Percentiles rank a stretch among this genome's conserved stretches.
phyloP scores from a whole-genome alignment of 1,140 invertebrate genomes.

The Drosophila repleta region DNA sequence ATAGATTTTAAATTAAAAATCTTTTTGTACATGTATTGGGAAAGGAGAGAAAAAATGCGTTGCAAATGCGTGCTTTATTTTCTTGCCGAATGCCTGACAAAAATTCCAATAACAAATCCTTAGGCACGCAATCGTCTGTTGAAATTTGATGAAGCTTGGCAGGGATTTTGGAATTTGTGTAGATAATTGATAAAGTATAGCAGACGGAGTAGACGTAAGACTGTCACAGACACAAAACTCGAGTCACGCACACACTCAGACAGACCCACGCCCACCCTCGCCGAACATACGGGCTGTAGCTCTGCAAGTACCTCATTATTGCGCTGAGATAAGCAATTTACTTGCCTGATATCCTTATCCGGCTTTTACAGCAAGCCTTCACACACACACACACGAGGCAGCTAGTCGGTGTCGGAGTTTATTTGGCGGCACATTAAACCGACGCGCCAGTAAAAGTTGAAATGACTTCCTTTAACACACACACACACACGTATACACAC shows the following conservation, averaged over 20 bases:
- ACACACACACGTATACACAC: conserved; percentile 2
- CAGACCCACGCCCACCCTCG: background rate
- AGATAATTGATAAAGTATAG: conserved; percentile 67
- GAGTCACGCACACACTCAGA: conserved; percentile 4
- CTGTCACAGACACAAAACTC: conserved; percentile 2
- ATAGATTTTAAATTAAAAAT: conserved; percentile 6
- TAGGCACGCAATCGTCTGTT: conserved; percentile 19
- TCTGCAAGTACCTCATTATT: conserved; percentile 60
- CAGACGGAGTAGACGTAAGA: conserved; percentile 20
- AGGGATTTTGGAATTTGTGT: conserved; percentile 40
- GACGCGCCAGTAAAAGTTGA: conserved; percentile 46
- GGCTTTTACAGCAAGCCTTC: conserved; percentile 32
- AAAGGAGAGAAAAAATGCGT: background rate
- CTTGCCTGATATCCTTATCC: conserved; percentile 70
- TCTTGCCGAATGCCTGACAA: conserved; percentile 7
- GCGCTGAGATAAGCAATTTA: conserved; percentile 73
- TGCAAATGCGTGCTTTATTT: conserved; percentile 26
- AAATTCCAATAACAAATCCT: conserved; percentile 54
- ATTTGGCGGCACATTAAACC: conserved; percentile 57
- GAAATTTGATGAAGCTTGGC: conserved; percentile 33
- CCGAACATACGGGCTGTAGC: conserved; percentile 5
- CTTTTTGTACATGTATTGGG: background rate
- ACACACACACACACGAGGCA: conserved; percentile 4
- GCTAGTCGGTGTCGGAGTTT: conserved; percentile 44
- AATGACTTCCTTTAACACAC: conserved; percentile 47